Conservation (phyloP, 2,888 invertebrate species). For the Drosophila kokeensis region DNA sequence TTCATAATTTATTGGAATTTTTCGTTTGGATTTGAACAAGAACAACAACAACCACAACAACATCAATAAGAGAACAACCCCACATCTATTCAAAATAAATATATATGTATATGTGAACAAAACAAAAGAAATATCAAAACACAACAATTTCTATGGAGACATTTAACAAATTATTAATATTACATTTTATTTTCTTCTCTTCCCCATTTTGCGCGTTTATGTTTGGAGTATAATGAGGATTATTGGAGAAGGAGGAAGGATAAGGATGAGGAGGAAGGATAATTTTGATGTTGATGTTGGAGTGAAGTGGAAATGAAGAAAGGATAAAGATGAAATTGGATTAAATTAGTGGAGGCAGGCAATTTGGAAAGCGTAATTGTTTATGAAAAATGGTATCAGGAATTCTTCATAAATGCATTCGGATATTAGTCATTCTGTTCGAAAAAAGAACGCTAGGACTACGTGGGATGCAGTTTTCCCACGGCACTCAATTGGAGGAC, state of each 20-base stretch:
- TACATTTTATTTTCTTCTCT: slow-evolving; percentile 77
- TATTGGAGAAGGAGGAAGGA: slow-evolving; percentile 69
- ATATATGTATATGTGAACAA: slow-evolving; percentile 47
- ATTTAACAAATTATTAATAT: slow-evolving; percentile 71
- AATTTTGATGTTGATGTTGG: slow-evolving; percentile 58
- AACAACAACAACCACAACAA: slow-evolving; percentile 10
- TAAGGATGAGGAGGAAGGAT: slow-evolving; percentile 61
- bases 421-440: slow-evolving; percentile 58
- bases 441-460: slow-evolving; percentile 53
- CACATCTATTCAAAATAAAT: slow-evolving; percentile 60
- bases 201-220: slow-evolving; percentile 76
- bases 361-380: slow-evolving; percentile 51
- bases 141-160: slow-evolving; percentile 50
- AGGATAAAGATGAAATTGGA: slow-evolving; percentile 59
- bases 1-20: slow-evolving; percentile 57
- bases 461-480: slow-evolving; percentile 68
- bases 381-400: slow-evolving; percentile 54
- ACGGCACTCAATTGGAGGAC: slow-evolving; percentile 47
- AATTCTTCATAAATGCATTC: slow-evolving; percentile 44
- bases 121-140: slow-evolving; percentile 40
- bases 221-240: slow-evolving; percentile 74
- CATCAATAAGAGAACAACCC: slow-evolving; percentile 16
- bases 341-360: slow-evolving; percentile 67
- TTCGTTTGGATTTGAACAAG: slow-evolving; percentile 34
- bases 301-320: slow-evolving; percentile 43